phyloP scores from a whole-genome alignment of 23 tunicate genomes.

The Diplosoma virens region DNA sequence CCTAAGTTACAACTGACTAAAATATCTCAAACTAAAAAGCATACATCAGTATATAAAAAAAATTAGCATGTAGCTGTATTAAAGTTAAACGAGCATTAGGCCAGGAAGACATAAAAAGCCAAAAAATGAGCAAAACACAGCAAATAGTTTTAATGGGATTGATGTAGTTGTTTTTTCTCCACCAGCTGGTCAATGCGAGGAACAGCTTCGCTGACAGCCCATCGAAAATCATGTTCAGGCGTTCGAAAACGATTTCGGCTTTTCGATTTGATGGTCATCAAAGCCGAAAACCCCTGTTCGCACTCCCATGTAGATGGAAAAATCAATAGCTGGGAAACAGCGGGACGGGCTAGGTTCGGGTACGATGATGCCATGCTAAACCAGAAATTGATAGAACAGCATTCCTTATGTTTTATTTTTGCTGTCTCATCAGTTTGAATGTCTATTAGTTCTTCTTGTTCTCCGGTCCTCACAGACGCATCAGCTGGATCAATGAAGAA shows the following conservation, averaged over 20 bases:
- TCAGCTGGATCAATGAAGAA: conserved; percentile 40
- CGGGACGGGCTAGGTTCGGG: conserved; percentile 43
- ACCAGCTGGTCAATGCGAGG: conserved; percentile 63
- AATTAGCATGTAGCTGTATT: conserved; percentile 10
- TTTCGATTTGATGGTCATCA: conserved; percentile 58
- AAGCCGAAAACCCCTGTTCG: conserved; percentile 57
- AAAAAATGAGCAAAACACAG: conserved; percentile 37
- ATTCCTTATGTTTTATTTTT: conserved; percentile 48
- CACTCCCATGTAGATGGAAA: conserved; percentile 65
- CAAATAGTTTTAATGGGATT: conserved; percentile 48
- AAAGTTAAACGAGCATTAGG: conserved; percentile 25
- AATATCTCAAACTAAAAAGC: no score
- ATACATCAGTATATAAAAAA: conserved; percentile 6
- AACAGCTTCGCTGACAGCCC: conserved; percentile 64
- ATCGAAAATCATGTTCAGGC: conserved; percentile 65
- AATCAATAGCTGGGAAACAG: conserved; percentile 53
- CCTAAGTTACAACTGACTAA: no score
- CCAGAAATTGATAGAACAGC: conserved; percentile 73
- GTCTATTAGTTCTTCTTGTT: conserved; percentile 57
- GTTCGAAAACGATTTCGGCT: conserved; percentile 46
- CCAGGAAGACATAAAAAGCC: conserved; percentile 23
- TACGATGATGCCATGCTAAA: conserved; percentile 49
- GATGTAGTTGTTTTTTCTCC: conserved; percentile 58
- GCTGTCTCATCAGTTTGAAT: conserved; percentile 67
- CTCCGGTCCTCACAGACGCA: conserved; percentile 57